A percentile compares a stretch with the other conserved stretches of the same genome.
These are phyloP conservation scores for Thalassarche chlororhynchos DNA, from an alignment of 2,113 vertebrate species.

Conservation along the genomic window DNA sequence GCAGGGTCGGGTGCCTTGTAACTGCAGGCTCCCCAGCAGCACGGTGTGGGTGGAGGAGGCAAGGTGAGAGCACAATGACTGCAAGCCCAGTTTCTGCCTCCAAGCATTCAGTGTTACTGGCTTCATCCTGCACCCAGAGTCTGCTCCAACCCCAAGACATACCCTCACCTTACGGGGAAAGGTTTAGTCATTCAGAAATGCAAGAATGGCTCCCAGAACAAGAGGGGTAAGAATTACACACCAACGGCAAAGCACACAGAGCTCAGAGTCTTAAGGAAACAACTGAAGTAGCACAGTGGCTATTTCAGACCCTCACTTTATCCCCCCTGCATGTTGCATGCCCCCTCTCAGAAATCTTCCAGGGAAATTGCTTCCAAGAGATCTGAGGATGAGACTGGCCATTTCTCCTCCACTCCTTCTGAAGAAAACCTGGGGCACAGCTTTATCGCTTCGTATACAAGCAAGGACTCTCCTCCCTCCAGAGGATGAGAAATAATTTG, in stretches of 20 bases:
- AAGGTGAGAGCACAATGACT: rapidly evolving
- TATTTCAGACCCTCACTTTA: neutral
- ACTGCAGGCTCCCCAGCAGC: neutral
- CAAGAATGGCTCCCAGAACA: neutral
- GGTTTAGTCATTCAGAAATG: neutral
- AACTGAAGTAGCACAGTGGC: neutral
- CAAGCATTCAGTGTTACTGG: neutral
- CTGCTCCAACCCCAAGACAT: neutral
- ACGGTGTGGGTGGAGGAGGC: rapidly evolving
- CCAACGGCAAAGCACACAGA: neutral
- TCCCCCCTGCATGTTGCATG: neutral
- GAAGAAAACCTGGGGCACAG: neutral
- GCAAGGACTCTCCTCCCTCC: neutral
- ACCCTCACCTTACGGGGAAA: neutral
- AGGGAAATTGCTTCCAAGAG: neutral
- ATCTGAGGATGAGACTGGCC: neutral
- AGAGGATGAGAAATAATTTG: neutral
- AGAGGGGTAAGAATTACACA: neutral
- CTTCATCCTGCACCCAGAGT: neutral
- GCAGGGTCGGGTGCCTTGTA: rapidly evolving
- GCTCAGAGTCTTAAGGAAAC: neutral
- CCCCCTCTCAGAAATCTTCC: neutral
- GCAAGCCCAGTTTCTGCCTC: neutral
- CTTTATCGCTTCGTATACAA: neutral
- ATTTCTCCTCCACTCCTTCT: neutral